Conservation (phyloP, 2,888 invertebrate species). For the Fragum sueziense region DNA sequence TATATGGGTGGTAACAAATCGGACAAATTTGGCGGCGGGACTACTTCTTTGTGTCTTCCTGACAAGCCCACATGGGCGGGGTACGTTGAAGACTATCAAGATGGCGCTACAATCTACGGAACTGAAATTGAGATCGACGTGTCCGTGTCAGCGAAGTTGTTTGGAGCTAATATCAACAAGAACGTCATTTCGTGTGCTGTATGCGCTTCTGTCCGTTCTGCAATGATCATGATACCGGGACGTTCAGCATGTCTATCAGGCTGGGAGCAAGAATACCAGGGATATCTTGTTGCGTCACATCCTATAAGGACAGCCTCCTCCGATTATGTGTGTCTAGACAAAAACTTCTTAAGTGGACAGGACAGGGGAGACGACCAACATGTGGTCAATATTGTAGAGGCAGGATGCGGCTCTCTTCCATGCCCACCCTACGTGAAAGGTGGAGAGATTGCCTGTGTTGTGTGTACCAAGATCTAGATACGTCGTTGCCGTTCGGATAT, state of each 20-base stretch:
- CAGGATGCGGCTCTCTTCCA: constrained; percentile 21
- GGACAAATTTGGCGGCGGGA: constrained; percentile 12
- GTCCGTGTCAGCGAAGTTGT: not conserved
- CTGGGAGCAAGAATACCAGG: constrained; percentile 36
- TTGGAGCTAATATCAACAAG: constrained; percentile 10
- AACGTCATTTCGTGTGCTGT: constrained; percentile 33
- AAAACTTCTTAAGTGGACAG: constrained; percentile 6
- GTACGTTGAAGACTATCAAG: constrained; percentile 18
- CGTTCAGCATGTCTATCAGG: constrained; percentile 40
- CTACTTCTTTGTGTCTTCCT: too few species aligned
- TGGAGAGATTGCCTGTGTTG: constrained; percentile 35
- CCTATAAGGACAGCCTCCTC: constrained; percentile 6
- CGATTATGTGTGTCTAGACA: constrained; percentile 34
- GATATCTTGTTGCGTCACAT: too few species aligned
- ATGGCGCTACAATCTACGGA: too few species aligned
- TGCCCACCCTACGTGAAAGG: constrained; percentile 26
- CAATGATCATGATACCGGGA: too few species aligned
- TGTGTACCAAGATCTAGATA: constrained; percentile 44
- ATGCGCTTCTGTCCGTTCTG: too few species aligned
- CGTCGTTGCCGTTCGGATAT: too few species aligned
- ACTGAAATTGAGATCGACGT: too few species aligned
- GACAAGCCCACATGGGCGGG: constrained; percentile 25
- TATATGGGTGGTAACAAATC: not conserved
- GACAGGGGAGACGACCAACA: constrained; percentile 17
- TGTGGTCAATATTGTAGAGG: constrained; percentile 25